Percentiles rank a stretch among this genome's conserved stretches.
These are phyloP conservation scores for Xestia xanthographa DNA, from an alignment of 2,888 invertebrate genomes.

Conservation along the genomic window DNA sequence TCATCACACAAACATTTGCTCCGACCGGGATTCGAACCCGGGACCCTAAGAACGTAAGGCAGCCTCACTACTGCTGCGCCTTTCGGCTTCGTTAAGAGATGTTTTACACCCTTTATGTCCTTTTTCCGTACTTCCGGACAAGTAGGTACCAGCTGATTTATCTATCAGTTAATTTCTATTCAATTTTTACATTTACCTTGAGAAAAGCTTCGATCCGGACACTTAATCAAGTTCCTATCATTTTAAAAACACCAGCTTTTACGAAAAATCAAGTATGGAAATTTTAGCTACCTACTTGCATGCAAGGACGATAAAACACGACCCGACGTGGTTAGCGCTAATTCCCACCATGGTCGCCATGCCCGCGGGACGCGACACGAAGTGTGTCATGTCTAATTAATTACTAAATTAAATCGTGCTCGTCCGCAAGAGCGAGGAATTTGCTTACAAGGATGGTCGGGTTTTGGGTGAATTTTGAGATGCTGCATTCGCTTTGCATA, in stretches of 20 bases:
- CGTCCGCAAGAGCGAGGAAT: constrained; percentile 27
- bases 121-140: not conserved
- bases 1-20: no score
- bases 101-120: no score
- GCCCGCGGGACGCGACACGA: constrained; percentile 41
- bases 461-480: constrained; percentile 9
- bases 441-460: constrained; percentile 8
- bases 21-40: no score
- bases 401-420: constrained; percentile 46
- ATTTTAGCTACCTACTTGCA: not conserved
- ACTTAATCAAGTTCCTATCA: not conserved
- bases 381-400: constrained; percentile 57
- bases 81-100: no score
- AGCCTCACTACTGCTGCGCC: no score
- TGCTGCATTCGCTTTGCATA: not conserved
- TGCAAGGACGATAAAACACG: constrained; percentile 13
- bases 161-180: not conserved
- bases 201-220: not conserved
- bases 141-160: not conserved
- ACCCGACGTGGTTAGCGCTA: constrained; percentile 26
- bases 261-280: not conserved
- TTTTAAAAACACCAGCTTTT: not conserved
- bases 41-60: no score
- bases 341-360: constrained; percentile 5
- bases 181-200: not conserved